Evolutionary conservation across 2,888 invertebrate species (phyloP).

Genomic region (Syrista parreyssii): DNA sequence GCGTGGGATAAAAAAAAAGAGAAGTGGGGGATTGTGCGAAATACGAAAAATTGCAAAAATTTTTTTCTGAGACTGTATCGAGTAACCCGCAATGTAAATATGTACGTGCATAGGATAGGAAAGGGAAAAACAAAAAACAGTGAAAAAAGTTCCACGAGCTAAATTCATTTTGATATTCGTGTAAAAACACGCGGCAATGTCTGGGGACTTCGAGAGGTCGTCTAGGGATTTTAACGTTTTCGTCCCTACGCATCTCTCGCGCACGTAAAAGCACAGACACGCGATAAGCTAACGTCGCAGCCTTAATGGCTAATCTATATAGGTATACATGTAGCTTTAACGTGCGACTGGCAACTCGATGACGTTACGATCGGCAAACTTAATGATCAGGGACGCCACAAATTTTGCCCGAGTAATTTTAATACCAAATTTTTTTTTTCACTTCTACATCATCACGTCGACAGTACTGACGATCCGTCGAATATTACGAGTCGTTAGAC

Average conservation of each 20-base stretch:
- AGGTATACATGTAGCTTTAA: not conserved
- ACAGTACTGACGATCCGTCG: not conserved
- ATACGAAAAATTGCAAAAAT: no score
- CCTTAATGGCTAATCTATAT: not conserved
- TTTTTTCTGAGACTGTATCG: no score
- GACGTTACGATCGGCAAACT: no score
- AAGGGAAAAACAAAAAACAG: no score
- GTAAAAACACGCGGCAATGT: not conserved
- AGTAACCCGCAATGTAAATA: no score
- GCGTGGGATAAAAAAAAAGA: not conserved
- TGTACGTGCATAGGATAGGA: no score
- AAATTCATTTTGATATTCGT: not conserved
- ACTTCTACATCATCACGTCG: not conserved
- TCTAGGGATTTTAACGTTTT: not conserved
- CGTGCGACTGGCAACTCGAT: no score
- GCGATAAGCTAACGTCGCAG: no score
- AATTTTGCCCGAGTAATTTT: no score
- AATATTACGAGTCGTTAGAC: not conserved
- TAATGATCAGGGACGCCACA: no score
- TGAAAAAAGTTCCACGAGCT: no score
- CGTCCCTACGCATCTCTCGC: not conserved
- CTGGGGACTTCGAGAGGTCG: not conserved
- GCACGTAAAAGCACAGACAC: not conserved
- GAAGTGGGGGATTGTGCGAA: not conserved
- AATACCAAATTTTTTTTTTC: not conserved